These are phyloP conservation scores for Allacma fusca DNA, from an alignment of 2,888 invertebrate genomes.

Conservation along the genomic window DNA sequence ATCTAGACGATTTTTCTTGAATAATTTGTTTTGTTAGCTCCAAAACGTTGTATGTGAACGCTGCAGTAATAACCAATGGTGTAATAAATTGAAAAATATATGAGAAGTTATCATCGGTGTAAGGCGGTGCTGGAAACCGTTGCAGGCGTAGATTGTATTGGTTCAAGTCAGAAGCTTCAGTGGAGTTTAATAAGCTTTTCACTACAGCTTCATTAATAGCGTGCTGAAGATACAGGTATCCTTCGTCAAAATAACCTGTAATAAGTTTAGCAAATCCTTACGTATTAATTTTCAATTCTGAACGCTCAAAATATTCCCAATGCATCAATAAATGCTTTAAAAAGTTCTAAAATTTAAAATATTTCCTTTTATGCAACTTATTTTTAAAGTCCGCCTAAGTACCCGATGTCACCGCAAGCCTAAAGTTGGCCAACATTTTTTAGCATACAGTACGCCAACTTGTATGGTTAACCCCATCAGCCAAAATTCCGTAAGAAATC, in stretches of 20 bases:
- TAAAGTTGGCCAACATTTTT: too few relatives aligned
- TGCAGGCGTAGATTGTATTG: conserved; percentile 39
- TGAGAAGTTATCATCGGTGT: conserved; percentile 70
- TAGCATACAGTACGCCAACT: too few relatives aligned
- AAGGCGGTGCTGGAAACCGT: conserved; percentile 76
- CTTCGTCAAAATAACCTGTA: conserved; percentile 67
- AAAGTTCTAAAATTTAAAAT: too few relatives aligned
- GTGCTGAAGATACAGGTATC: conserved; percentile 74
- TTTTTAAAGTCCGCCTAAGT: too few relatives aligned
- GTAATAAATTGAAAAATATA: conserved; percentile 46
- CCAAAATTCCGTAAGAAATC: too few relatives aligned
- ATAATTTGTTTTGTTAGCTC: conserved; percentile 79
- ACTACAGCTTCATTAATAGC: conserved; percentile 67
- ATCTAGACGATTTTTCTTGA: conserved; percentile 77
- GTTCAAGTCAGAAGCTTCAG: conserved; percentile 11
- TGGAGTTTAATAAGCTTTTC: not conserved
- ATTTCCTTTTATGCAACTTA: too few relatives aligned
- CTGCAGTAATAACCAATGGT: conserved; percentile 44
- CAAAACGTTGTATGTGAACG: conserved; percentile 79
- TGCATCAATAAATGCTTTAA: too few relatives aligned
- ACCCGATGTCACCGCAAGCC: too few relatives aligned
- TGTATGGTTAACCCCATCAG: too few relatives aligned
- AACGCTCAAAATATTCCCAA: too few relatives aligned
- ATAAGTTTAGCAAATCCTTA: not conserved
- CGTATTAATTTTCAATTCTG: too few relatives aligned